Percentiles rank a stretch among this genome's conserved stretches.
Evolutionary conservation across 2,888 invertebrate species (phyloP).

Genomic region (Phyllotreta cruciferae): DNA sequence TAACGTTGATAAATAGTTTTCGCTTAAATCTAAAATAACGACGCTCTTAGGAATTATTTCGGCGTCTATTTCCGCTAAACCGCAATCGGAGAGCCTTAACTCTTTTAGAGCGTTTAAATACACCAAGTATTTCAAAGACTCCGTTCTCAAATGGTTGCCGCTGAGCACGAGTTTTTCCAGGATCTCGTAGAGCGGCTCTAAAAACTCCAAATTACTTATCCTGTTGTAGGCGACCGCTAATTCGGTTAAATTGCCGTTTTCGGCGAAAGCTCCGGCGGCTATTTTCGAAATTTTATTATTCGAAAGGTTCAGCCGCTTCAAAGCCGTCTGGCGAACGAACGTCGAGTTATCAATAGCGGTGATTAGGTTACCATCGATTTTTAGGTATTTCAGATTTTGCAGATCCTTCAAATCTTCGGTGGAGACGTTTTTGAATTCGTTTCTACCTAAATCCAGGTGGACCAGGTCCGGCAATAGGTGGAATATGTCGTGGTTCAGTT

Average conservation of each 20-base stretch:
- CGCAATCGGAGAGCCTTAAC: conserved; percentile 67
- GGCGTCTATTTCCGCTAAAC: conserved; percentile 65
- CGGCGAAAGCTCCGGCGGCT: conserved; percentile 73
- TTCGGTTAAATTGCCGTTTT: conserved; percentile 71
- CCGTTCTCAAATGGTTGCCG: conserved; percentile 69
- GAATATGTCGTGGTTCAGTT: conserved; percentile 79
- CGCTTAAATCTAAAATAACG: conserved; percentile 70
- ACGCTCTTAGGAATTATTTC: conserved; percentile 67
- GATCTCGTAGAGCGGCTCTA: conserved; percentile 63
- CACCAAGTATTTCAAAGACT: conserved; percentile 63
- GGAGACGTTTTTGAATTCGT: conserved; percentile 73
- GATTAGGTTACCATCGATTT: conserved; percentile 78
- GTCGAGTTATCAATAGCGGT: conserved; percentile 72
- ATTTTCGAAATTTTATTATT: conserved; percentile 75
- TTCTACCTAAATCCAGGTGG: conserved; percentile 78
- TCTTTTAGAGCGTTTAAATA: conserved; percentile 65
- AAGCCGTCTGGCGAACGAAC: conserved; percentile 65
- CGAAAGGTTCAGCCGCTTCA: conserved; percentile 67
- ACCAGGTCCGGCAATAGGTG: conserved; percentile 72
- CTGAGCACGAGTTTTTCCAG: conserved; percentile 72
- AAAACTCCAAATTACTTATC: conserved; percentile 44
- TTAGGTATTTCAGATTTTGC: conserved; percentile 67
- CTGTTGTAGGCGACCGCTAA: conserved; percentile 80
- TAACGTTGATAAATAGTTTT: conserved; percentile 70
- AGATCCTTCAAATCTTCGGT: conserved; percentile 73